Conservation (phyloP, 1,140 invertebrate genomes). For the Brevipalpus yothersi region DNA sequence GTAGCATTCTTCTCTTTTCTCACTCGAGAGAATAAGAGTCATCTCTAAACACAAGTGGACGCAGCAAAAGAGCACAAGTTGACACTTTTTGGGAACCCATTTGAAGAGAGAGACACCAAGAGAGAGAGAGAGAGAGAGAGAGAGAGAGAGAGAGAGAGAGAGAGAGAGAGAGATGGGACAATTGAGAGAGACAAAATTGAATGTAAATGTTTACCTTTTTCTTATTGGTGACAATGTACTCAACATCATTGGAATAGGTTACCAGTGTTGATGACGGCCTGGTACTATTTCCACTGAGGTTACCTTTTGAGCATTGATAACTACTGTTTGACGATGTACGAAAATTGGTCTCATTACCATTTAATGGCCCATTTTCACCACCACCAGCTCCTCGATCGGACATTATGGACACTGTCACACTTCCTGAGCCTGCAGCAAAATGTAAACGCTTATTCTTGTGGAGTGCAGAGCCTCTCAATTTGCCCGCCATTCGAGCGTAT, state of each 20-base stretch:
- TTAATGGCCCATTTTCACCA: background rate
- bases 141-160: no score
- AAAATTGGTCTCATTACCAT: background rate
- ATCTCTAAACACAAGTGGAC: no score
- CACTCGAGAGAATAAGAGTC: no score
- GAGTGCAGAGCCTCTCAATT: slow-evolving; percentile 35
- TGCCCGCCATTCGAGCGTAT: slow-evolving; percentile 46
- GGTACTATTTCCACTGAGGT: background rate
- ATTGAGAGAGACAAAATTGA: no score
- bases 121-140: no score
- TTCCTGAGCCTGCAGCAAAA: background rate
- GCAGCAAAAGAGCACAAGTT: no score
- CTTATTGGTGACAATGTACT: background rate
- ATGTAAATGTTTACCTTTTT: background rate
- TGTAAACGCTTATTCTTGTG: background rate
- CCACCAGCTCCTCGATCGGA: background rate
- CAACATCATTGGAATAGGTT: background rate
- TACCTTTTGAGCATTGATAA: background rate
- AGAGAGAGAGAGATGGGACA: no score
- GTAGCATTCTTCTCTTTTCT: no score
- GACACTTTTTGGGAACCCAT: no score
- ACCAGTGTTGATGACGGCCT: no score
- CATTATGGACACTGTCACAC: background rate
- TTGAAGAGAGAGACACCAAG: no score
- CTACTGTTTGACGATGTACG: background rate